Conservation (phyloP, 2,113 vertebrate species). For the Tichodroma muraria region DNA sequence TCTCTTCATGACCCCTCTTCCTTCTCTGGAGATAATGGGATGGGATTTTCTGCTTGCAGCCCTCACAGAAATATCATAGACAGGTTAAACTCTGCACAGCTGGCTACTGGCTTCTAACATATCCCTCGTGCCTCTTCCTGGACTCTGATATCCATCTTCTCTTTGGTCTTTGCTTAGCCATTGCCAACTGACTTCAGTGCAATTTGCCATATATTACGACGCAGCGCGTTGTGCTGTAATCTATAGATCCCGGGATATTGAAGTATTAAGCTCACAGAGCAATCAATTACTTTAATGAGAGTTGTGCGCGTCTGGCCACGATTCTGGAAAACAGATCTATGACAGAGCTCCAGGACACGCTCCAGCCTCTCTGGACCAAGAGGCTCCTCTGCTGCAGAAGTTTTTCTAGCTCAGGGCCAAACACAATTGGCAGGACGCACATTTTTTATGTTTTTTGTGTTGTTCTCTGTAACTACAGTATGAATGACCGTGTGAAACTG, state of each 20-base stretch:
- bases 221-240: neutral
- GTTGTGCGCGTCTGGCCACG: neutral
- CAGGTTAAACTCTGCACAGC: slow-evolving; percentile 18
- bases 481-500: neutral
- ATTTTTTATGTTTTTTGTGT: neutral
- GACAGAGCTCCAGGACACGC: slow-evolving; percentile 5
- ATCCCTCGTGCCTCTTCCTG: slow-evolving; percentile 18
- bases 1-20: neutral
- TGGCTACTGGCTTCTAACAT: neutral
- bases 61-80: neutral
- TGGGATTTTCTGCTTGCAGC: slow-evolving; percentile 39
- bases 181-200: neutral
- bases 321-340: slow-evolving; percentile 26
- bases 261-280: neutral
- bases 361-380: neutral
- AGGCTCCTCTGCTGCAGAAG: neutral
- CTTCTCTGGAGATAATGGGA: slow-evolving; percentile 40
- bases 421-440: neutral
- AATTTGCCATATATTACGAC: neutral
- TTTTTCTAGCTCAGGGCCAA: neutral
- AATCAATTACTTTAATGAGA: slow-evolving; percentile 35
- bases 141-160: neutral
- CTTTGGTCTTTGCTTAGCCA: neutral
- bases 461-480: neutral
- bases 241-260: neutral